Evolutionary conservation across 2,797 vertebrate genomes (phyloP), one percentile per base, ranked within the genome.

Genomic region (Perodicticus potto): DNA sequence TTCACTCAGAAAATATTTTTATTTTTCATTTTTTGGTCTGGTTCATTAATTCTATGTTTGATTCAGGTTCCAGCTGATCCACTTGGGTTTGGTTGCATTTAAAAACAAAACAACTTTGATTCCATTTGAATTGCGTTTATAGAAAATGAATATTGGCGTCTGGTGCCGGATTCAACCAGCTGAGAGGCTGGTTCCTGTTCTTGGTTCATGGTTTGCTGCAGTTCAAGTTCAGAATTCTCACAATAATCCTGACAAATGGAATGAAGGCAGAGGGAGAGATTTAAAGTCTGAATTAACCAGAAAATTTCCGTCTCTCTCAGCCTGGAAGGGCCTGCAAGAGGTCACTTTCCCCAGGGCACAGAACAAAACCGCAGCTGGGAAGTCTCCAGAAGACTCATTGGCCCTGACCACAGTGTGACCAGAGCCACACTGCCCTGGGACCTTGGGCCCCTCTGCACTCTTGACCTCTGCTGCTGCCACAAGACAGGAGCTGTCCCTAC

Each of bases 21-120:
- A 73, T 97, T 95, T 97, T 96, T 72, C 73, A 70, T 53, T 91
- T 93, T 93, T 91, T 91, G 55, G 94, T 97, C 74, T 95, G 89
- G 86, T 84, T 89, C 80, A 92, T 95, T 97, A 95, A 97, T 87
- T 97, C 97, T 94, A 95, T 83, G 27, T 81, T 95, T 96, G 91
- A 89, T 91, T 94, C 86, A 45, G 61, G 74, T 94, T 84, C 94
- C 90, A 96, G 13, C 59, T 27, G 77, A 94, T 87, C 87, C 74
- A 86, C 72, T 92, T 86, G 61, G 80, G 91, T 81, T 96, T 91
- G 43, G 89, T 95, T 88, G 93, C 82, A 16, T 91, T 96, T 78
- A 89, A 97, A 97, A 97, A 94, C 91, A 96, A 94, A 96, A 76
- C 87, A 87, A 93, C 14, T 12, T 84, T 65, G 49, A 96, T 67